These are phyloP conservation scores for Phymorhynchus buccinoides DNA, from an alignment of 1,140 invertebrate genomes.

Conservation along the genomic window DNA sequence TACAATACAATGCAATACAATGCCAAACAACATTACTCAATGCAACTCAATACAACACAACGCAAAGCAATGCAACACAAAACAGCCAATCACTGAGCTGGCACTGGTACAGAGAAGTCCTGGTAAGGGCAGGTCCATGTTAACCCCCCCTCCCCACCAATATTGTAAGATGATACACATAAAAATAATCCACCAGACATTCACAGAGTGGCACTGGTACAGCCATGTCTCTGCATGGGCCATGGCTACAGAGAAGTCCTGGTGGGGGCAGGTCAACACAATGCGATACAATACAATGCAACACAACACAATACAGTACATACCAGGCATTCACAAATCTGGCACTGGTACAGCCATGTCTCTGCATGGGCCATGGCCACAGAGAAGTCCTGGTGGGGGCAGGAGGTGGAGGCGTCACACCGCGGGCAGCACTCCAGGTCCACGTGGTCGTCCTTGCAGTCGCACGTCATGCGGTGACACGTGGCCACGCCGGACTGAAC, in stretches of 20 bases:
- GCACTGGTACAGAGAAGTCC: too few relatives aligned
- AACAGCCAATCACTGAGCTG: too few relatives aligned
- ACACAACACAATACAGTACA: too few relatives aligned
- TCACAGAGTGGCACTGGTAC: background rate
- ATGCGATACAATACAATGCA: too few relatives aligned
- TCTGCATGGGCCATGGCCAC: constrained; percentile 85
- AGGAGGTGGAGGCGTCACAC: constrained; percentile 82
- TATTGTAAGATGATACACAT: too few relatives aligned
- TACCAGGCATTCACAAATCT: constrained; percentile 91
- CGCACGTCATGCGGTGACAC: constrained; percentile 78
- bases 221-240: too few relatives aligned
- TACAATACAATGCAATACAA: too few relatives aligned
- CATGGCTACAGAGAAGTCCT: constrained; percentile 62
- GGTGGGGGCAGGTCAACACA: constrained; percentile 85
- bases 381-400: constrained; percentile 84
- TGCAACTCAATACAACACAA: too few relatives aligned
- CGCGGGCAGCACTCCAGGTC: constrained; percentile 79
- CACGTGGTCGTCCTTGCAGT: constrained; percentile 67
- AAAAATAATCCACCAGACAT: background rate
- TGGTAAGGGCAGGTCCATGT: too few relatives aligned
- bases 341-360: constrained; percentile 90
- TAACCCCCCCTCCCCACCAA: too few relatives aligned
- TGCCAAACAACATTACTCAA: too few relatives aligned
- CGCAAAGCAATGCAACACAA: too few relatives aligned
- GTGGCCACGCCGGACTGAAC: constrained; percentile 78